Base-by-base conservation (phyloP, 2,113 vertebrate species). In the Phalacrocorax pelagicus region DNA sequence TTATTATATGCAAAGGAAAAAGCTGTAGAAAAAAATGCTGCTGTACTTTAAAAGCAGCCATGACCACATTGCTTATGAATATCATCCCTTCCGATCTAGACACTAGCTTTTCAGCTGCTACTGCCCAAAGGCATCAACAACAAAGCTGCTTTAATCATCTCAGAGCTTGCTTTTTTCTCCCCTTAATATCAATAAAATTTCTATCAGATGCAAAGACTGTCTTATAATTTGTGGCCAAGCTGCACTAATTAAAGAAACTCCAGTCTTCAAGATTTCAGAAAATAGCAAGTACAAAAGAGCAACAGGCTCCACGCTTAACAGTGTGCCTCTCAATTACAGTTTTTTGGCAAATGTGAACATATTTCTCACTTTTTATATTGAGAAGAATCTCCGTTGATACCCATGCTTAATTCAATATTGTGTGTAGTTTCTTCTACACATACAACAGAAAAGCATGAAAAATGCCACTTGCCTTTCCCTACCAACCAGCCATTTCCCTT, bases 71-170 rank as follows among this genome's bases (percentile, higher is more conserved):
- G 62, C 62, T 86, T 34, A 38, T 9, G 52, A 83, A 34, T 30
- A 79, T 95, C 59, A 55, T 29, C 46, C 54, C 55, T 85, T 66
- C 62, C 3, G 2, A 82, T 49, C 62, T 44, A 79, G 70, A 61
- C 62, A 58, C 11, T 54, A 71, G 40, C 66, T 90, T 59, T 88
- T 83, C 71, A 95, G 79, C 67, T 90, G 89, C 74, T 83, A 54
- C 79, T 89, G 85, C 94, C 85, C 67, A 86, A 78, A 83, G 93
- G 90, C 88, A 96, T 66, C 59, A 55, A 70, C 75, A 95, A 55
- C 71, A 94, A 85, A 93, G 88, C 34, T 24, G 38, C 87, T 96
- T 86, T 94, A 77, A 95, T 83, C 71, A 78, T 71, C 77, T 52
- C 57, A 52, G 58, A 79, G 61, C 69, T 82, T 81, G 30, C 36